Conservation (phyloP, 2,797 vertebrate genomes). For the Protonibea diacanthus region DNA sequence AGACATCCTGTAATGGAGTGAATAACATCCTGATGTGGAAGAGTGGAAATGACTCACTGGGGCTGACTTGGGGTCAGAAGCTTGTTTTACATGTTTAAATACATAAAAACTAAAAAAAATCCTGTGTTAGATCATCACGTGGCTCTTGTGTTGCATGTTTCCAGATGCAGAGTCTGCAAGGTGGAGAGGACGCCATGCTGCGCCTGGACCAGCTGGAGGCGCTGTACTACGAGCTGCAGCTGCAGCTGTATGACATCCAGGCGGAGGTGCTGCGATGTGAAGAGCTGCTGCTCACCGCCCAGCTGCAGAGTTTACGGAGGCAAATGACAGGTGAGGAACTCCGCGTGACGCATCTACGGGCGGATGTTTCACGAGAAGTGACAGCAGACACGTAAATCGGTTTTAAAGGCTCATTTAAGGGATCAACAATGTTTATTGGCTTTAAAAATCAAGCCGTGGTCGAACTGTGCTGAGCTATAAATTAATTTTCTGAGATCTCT, state of each 20-base stretch:
- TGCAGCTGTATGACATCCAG: conserved; percentile 97
- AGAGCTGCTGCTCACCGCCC: conserved; percentile 94
- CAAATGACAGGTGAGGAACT: conserved; percentile 90
- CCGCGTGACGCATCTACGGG: no score
- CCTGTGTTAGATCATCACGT: background rate
- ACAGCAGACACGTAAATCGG: no score
- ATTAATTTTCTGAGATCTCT: no score
- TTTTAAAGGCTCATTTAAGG: no score
- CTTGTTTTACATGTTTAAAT: conserved; percentile 21
- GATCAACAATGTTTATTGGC: no score
- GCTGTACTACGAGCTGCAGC: conserved; percentile 95
- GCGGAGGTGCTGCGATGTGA: conserved; percentile 96
- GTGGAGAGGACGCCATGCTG: conserved; percentile 92
- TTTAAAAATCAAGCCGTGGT: no score
- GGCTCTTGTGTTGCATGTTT: background rate
- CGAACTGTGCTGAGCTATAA: no score
- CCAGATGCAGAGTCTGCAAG: conserved; percentile 95
- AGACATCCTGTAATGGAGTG: conserved; percentile 52
- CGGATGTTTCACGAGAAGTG: no score
- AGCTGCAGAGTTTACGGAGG: conserved; percentile 95
- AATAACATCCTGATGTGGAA: conserved; percentile 62
- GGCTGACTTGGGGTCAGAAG: conserved; percentile 25
- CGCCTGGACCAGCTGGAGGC: conserved; percentile 95
- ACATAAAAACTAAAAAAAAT: background rate
- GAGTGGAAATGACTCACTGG: conserved; percentile 60